These are phyloP conservation scores for Leptinotarsa juncta DNA, from an alignment of 2,888 invertebrate genomes.

Conservation along the genomic window DNA sequence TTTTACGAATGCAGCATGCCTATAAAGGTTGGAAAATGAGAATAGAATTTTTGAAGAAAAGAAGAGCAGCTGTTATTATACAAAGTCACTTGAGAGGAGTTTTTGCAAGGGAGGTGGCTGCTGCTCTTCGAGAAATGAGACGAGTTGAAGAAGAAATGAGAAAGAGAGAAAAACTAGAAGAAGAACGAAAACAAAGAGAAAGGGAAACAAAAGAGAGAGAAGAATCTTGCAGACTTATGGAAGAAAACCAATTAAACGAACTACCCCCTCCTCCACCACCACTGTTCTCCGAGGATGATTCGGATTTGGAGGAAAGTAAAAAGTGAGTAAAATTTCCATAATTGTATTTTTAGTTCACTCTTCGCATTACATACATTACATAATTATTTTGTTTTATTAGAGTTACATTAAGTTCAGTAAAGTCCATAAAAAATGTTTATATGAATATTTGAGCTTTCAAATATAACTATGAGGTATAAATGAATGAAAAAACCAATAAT, in stretches of 20 bases:
- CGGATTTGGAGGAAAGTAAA: slow-evolving; percentile 74
- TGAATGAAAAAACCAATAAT: too few relatives aligned
- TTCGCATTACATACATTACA: background rate
- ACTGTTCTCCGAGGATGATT: slow-evolving; percentile 66
- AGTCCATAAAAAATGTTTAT: too few relatives aligned
- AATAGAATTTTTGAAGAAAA: slow-evolving; percentile 81
- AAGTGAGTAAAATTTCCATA: slow-evolving; percentile 64
- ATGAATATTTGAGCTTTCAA: too few relatives aligned
- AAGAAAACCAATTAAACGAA: slow-evolving; percentile 53
- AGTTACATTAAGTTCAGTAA: background rate
- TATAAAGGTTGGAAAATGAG: slow-evolving; percentile 88
- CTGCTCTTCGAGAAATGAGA: slow-evolving; percentile 87
- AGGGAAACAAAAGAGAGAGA: slow-evolving; percentile 69
- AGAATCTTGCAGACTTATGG: slow-evolving; percentile 54
- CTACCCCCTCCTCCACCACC: slow-evolving; percentile 58
- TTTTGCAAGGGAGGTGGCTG: slow-evolving; percentile 89
- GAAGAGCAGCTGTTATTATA: slow-evolving; percentile 87
- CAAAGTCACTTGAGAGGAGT: slow-evolving; percentile 89
- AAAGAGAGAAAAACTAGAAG: slow-evolving; percentile 71
- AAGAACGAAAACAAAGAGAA: slow-evolving; percentile 70
- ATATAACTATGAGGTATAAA: too few relatives aligned
- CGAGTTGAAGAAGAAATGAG: slow-evolving; percentile 87
- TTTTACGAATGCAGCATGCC: slow-evolving; percentile 83
- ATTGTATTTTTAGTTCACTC: background rate
- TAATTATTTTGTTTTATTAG: slow-evolving; percentile 2